Evolutionary conservation across 2,113 vertebrate genomes (phyloP), one percentile per base, ranked within the genome.

Genomic region (Penelope pileata): DNA sequence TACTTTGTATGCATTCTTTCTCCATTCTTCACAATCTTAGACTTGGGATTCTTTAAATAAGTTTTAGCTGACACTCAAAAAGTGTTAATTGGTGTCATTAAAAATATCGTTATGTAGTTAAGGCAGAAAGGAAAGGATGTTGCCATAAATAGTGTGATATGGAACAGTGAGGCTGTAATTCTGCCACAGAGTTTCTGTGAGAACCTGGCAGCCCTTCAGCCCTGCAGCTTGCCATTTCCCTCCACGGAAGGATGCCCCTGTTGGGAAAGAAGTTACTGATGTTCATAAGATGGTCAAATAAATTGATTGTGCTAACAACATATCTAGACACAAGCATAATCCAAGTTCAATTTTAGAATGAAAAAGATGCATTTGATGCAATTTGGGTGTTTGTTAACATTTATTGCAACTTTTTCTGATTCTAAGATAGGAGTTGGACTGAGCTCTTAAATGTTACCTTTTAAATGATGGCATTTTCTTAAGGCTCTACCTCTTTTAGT

Each of bases 401-500:
- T 83, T 91, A 47, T 83, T 83, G 50, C 42, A 62, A 15, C 3
- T 1, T 58, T 74, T 63, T 59, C 38, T 29, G 26, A 47, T 2
- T 3, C 38, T 12, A 3, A 53, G n/a, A 14, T 66, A 30, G 58
- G 85, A 82, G 34, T 77, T 0, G 0, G 18, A 5, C 29, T 32
- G 10, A 38, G 24, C 21, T 69, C 92, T 16, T 12, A 32, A 22
- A 11, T 54, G 14, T 19, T 76, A 4, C 19, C 16, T 84, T 67
- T 53, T 26, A 9, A 83, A 26, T 43, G 9, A 18, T 68, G 75
- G 8, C 8, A 11, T 68, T 94, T 83, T 83, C 69, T 84, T 81
- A 24, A 75, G 84, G 68, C 60, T 68, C 73, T 74, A 5, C 24
- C 1, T 9, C 60, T 90, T 81, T 81, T 83, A 75, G 12, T 32